Evolutionary conservation across 2,113 vertebrate species (phyloP).

Genomic region (Cryptomyrus ogoouensis): DNA sequence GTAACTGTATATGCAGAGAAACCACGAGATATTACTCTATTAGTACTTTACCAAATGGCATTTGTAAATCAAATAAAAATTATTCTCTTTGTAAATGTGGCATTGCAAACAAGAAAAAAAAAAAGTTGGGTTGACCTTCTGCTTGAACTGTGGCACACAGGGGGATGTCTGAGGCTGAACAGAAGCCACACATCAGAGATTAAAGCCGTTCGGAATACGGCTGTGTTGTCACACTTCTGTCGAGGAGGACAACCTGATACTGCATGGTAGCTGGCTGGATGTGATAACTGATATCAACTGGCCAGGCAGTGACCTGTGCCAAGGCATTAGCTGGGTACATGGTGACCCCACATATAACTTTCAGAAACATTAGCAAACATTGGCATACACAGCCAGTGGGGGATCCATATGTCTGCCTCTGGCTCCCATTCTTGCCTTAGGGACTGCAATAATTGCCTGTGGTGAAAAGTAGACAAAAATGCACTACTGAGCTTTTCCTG

Average conservation of each 20-base stretch:
- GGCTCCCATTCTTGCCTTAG: neutral
- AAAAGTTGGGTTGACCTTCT: conserved; percentile 24
- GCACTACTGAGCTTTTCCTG: neutral
- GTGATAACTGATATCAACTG: conserved; percentile 36
- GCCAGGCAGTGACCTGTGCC: conserved; percentile 15
- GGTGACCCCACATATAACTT: conserved; percentile 33
- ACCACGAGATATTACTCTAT: neutral
- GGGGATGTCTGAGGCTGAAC: conserved; percentile 9
- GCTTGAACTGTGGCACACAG: conserved; percentile 29
- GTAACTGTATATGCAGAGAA: neutral
- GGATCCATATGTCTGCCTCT: neutral
- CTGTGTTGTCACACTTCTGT: conserved; percentile 35
- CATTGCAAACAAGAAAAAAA: neutral
- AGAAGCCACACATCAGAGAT: neutral
- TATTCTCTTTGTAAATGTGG: neutral
- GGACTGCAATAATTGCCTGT: neutral
- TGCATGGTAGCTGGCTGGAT: conserved; percentile 23
- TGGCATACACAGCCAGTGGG: conserved; percentile 4
- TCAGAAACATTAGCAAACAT: conserved; percentile 27
- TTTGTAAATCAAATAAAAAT: neutral
- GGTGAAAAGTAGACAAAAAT: neutral
- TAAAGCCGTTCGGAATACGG: conserved; percentile 31
- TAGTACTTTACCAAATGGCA: neutral
- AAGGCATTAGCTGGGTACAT: conserved; percentile 20
- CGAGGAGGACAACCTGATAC: conserved; percentile 48